These are phyloP conservation scores for Sciurus niger DNA, from an alignment of 2,113 vertebrate genomes.

Conservation along the genomic window DNA sequence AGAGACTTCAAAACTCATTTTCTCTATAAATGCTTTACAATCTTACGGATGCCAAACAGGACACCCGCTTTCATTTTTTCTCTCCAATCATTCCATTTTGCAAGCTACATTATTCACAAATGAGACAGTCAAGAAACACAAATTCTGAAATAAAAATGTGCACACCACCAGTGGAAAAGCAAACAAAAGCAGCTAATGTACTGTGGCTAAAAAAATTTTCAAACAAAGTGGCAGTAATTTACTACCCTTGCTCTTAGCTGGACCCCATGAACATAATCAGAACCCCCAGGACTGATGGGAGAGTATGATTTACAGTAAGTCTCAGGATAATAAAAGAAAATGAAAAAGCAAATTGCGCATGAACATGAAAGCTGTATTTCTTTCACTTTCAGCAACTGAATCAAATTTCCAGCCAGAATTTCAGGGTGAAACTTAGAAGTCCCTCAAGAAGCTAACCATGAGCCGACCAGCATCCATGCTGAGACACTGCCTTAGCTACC, in stretches of 20 bases:
- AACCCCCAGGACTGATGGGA: slow-evolving; percentile 82
- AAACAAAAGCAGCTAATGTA: slow-evolving; percentile 92
- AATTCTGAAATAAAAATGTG: slow-evolving; percentile 87
- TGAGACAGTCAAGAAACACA: slow-evolving; percentile 88
- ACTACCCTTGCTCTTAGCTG: slow-evolving; percentile 85
- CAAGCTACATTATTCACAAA: slow-evolving; percentile 89
- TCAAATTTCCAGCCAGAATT: slow-evolving; percentile 86
- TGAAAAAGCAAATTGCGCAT: slow-evolving; percentile 89
- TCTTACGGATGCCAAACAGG: slow-evolving; percentile 52
- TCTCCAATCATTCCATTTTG: slow-evolving; percentile 84
- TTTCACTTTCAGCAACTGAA: slow-evolving; percentile 85
- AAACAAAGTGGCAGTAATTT: slow-evolving; percentile 91
- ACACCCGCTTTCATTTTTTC: slow-evolving; percentile 63
- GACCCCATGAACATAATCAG: slow-evolving; percentile 88
- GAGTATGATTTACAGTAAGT: slow-evolving; percentile 87
- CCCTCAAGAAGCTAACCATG: slow-evolving; percentile 75
- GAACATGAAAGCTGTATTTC: slow-evolving; percentile 89
- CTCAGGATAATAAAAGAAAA: slow-evolving; percentile 88
- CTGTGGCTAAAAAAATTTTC: slow-evolving; percentile 91
- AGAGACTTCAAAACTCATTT: background rate
- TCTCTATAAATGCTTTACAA: slow-evolving; percentile 16
- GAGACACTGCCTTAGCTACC: background rate
- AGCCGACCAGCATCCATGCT: background rate
- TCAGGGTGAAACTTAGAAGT: slow-evolving; percentile 85
- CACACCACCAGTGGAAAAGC: slow-evolving; percentile 88